These are phyloP conservation scores for Lasioglossum malachurum DNA, from an alignment of 2,888 invertebrate genomes.

Conservation along the genomic window DNA sequence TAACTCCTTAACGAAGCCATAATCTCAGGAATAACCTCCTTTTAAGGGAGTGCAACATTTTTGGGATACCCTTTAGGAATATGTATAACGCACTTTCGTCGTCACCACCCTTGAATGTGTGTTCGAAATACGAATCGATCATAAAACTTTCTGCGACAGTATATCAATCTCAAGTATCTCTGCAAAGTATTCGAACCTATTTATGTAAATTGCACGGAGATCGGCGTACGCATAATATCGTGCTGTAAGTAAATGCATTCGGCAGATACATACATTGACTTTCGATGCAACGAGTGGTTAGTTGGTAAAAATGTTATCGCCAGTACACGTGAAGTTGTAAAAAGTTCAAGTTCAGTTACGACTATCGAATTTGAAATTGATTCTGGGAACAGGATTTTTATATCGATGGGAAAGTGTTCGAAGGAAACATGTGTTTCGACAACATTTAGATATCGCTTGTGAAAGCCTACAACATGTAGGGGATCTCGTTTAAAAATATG, in stretches of 20 bases:
- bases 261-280: neutral
- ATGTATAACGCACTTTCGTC: neutral
- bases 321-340: neutral
- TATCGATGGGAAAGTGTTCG: neutral
- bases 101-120: neutral
- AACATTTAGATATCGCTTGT: neutral
- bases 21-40: no score
- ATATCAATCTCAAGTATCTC: neutral
- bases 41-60: no score
- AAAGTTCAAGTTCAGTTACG: neutral
- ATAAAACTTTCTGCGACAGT: neutral
- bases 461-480: neutral
- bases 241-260: neutral
- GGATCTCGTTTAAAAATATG: neutral
- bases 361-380: neutral
- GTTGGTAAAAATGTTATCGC: neutral
- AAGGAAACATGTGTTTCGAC: neutral
- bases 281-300: neutral
- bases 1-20: no score
- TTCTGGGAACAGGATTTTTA: neutral
- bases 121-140: neutral
- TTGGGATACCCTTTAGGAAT: no score
- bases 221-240: neutral
- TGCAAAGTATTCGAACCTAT: neutral
- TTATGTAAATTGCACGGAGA: neutral